Evolutionary conservation across 64 coral and sea anemone genomes (phyloP).

Genomic region (Montipora sp.): DNA sequence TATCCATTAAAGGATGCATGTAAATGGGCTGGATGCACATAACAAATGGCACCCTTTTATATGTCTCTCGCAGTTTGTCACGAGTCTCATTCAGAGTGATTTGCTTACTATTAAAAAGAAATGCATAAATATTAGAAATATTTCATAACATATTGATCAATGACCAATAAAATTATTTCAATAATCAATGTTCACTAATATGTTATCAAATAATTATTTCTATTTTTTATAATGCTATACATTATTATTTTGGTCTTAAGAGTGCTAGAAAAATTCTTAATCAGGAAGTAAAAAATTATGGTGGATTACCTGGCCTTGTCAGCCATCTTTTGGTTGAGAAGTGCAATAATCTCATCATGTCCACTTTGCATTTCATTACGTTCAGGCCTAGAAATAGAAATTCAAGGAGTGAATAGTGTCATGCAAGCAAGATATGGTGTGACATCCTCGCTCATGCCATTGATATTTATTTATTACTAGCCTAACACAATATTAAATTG

Average conservation of each 20-base stretch:
- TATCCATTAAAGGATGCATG: too few relatives aligned
- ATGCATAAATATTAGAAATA: neutral
- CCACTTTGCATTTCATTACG: constrained; percentile 91
- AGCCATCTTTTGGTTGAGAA: constrained; percentile 98
- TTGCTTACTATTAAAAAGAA: constrained; percentile 75
- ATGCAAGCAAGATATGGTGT: too few relatives aligned
- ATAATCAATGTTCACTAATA: too few relatives aligned
- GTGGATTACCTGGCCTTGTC: constrained; percentile 92
- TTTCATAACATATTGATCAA: neutral
- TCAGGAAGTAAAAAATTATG: neutral
- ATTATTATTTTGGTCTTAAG: too few relatives aligned
- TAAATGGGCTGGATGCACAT: too few relatives aligned
- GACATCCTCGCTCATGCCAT: neutral
- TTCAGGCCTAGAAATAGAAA: constrained; percentile 69
- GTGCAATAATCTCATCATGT: constrained; percentile 92
- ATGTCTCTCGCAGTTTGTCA: constrained; percentile 90
- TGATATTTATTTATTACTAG: too few relatives aligned
- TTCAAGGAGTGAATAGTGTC: too few relatives aligned
- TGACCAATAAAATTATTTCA: too few relatives aligned
- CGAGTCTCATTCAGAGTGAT: constrained; percentile 98
- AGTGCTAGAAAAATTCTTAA: neutral
- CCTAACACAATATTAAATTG: too few relatives aligned
- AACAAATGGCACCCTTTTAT: constrained; percentile 67
- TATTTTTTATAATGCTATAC: too few relatives aligned
- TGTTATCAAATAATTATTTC: too few relatives aligned